Base-by-base conservation (phyloP, 1,140 invertebrate species). In the Cecropterus lyciades region DNA sequence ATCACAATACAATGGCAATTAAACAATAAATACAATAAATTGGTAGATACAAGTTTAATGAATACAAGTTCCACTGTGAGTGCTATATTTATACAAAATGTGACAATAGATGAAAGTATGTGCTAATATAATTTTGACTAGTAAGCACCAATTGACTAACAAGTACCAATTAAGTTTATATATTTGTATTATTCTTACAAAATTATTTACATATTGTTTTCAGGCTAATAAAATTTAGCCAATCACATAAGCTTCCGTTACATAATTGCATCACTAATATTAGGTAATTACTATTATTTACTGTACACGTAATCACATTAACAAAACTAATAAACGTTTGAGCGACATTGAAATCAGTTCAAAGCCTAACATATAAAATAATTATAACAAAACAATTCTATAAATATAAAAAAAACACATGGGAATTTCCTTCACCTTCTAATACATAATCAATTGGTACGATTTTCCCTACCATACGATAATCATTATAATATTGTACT, bases 101-200 rank as follows among this genome's bases (percentile, higher is more conserved):
- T 62, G 59, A 51, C 24, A n/a, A n/a, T 15, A 65, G 14, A 43
- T 65, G 42, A 45, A 51, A 52, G 45, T 59, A 69, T 70, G 86
- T 89, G 87, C 84, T 88, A 91, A 85, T 84, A 89, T 87, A 92
- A 92, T 92, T 92, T 92, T 92, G 89, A 92, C 89, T 92, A 92
- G 89, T 87, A 92, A 92, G 89, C 89, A 92, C 89, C 89, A 89
- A 92, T 91, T 85, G 76, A 86, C 85, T 89, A 90, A 86, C 46
- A 40, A 51, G 45, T 63, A 51, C 59, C 72, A 77, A 68, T 64
- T 73, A 77, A 71, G 70, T 68, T 70, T 69, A 75, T 73, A 74
- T 73, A 52, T 52, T 73, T 69, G 74, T 77, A 78, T 74, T 17
- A 49, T 62, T 62, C 76, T 80, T 82, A 84, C 70, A 81, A 71